These are phyloP conservation scores for Pyrrhia umbra DNA, from an alignment of 2,888 invertebrate species.

Conservation along the genomic window DNA sequence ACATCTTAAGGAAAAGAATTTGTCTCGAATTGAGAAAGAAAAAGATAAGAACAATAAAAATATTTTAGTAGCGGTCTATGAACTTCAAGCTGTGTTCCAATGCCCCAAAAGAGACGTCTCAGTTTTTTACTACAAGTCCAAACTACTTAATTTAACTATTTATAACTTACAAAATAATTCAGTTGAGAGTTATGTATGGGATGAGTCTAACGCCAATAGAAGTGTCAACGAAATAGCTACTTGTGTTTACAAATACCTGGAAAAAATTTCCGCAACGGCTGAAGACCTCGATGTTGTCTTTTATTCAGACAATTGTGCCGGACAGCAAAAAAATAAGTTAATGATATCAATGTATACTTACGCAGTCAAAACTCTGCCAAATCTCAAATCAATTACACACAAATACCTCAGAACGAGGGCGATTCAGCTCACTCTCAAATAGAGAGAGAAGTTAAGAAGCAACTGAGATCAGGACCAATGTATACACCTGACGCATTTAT, in stretches of 20 bases:
- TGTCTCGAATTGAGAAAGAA: constrained; percentile 29
- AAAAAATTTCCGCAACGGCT: constrained; percentile 37
- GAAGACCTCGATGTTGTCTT: constrained; percentile 56
- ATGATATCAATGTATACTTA: constrained; percentile 18
- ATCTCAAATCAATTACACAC: constrained; percentile 18
- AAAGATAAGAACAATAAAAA: constrained; percentile 32
- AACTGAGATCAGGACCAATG: constrained; percentile 43
- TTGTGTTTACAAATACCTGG: constrained; percentile 63
- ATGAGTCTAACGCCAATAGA: constrained; percentile 65
- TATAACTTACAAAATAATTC: constrained; percentile 56
- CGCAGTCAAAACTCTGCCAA: constrained; percentile 15
- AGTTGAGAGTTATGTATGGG: constrained; percentile 65
- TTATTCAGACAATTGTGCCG: constrained; percentile 61
- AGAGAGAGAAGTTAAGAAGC: constrained; percentile 43
- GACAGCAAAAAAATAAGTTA: constrained; percentile 36
- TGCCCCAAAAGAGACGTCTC: constrained; percentile 39
- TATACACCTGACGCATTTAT: constrained; percentile 41
- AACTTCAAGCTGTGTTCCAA: constrained; percentile 27
- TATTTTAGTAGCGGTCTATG: constrained; percentile 25
- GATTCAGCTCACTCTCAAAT: constrained; percentile 50
- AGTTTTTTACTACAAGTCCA: constrained; percentile 60
- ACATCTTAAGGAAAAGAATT: constrained; percentile 22
- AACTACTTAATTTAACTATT: constrained; percentile 62
- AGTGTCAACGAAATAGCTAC: constrained; percentile 63
- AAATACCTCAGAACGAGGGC: constrained; percentile 43